Evolutionary conservation across 2,888 invertebrate species (phyloP), one percentile per base, ranked within the genome.

Genomic region (Linyphia triangularis): DNA sequence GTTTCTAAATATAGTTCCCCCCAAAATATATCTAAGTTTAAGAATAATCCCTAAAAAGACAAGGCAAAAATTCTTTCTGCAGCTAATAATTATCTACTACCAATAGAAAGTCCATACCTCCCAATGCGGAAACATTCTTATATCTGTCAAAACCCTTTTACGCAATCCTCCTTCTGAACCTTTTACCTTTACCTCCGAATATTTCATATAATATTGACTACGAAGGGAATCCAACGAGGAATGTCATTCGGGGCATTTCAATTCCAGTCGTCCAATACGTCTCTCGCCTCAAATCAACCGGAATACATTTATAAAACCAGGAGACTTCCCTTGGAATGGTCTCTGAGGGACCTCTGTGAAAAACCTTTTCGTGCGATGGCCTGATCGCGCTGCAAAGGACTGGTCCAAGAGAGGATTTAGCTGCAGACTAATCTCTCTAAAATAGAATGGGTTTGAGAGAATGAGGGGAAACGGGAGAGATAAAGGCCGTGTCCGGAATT

Each of bases 371-470:
- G 9, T 22, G 24, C n/a, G 63, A 16, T 16, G n/a, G 37, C 7
- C 4, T 16, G 2, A 13, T 24, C 24, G 63, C 63, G 16, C 33
- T 40, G 40, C 61, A 61, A 10, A 33, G 13, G 22, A 40, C 33
- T 37, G 70, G 33, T 77, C 26, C 77, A 40, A 63, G 61, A 16
- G 33, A 9, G 40, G 40, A 37, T 77, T 51, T 37, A 63, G 24
- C 26, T 7, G 16, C 37, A 59, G n/a, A 16, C 63, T 77, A 77
- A 77, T 77, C 77, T 77, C 30, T 40, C 61, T 37, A 63, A 77
- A 77, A 61, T 77, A 77, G 77, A 77, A 77, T 77, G 30, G 77
- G 37, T 77, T 61, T 63, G 33, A 73, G 30, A 30, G 30, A 70
- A 59, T 57, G 59, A 57, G 33, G 57, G 16, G n/a, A 59, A 57